Conservation (phyloP, 1,140 invertebrate genomes). For the Drosophila littoralis region DNA sequence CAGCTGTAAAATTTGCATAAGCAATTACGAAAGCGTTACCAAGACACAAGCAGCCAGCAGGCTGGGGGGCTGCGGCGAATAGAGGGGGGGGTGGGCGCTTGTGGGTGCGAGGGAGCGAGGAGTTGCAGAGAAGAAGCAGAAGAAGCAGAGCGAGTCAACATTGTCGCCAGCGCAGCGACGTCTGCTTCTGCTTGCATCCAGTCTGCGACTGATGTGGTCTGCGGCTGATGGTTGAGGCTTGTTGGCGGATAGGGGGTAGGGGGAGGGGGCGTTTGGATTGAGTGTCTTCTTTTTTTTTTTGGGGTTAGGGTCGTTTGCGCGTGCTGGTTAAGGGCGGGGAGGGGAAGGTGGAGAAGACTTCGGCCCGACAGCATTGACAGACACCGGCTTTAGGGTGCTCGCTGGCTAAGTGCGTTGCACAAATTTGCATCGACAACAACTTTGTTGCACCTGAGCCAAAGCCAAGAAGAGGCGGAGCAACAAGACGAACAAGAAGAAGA, state of each 20-base stretch:
- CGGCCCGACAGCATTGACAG: constrained; percentile 18
- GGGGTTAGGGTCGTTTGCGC: neutral
- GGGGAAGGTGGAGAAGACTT: too few relatives aligned
- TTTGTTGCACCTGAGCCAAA: constrained; percentile 48
- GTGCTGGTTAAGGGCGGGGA: neutral
- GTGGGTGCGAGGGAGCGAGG: neutral
- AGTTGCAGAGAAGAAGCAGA: constrained; percentile 10
- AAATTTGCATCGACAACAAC: constrained; percentile 50
- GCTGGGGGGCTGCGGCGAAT: neutral
- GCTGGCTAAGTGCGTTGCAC: constrained; percentile 48
- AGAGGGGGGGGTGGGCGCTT: neutral
- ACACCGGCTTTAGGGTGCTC: constrained; percentile 14
- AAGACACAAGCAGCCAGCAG: constrained; percentile 2
- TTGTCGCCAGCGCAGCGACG: constrained; percentile 18
- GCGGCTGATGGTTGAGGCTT: neutral
- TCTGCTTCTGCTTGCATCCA: constrained; percentile 9
- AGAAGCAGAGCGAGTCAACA: constrained; percentile 27
- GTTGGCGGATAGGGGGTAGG: neutral
- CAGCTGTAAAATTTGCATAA: constrained; percentile 71
- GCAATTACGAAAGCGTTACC: constrained; percentile 65
- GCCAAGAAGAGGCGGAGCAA: neutral
- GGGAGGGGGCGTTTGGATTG: neutral
- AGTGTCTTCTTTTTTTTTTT: neutral
- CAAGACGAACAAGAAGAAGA: neutral
- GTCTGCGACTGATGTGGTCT: constrained; percentile 17